Evolutionary conservation across 53 echinoderm and acorn worm species (phyloP).

Genomic region (Luidia sarsii): DNA sequence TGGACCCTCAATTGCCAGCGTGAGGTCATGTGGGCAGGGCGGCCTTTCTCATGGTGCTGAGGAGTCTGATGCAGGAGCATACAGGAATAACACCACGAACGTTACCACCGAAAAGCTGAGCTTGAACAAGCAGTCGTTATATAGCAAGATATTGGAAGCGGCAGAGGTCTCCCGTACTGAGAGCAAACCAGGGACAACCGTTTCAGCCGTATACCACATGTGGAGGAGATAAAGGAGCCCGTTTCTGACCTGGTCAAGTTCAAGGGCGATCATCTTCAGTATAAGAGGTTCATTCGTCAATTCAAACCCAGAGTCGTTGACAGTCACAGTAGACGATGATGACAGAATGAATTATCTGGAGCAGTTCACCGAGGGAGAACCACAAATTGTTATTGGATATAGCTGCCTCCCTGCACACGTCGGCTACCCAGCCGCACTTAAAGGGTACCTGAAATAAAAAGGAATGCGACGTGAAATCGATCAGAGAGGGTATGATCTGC

Average conservation of each 20-base stretch:
- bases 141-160: conserved; percentile 43
- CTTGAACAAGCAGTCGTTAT: conserved; percentile 40
- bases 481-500: conserved; percentile 50
- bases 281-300: conserved; percentile 17
- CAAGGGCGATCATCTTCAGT: conserved; percentile 24
- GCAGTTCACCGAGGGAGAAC: conserved; percentile 63
- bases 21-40: background rate
- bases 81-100: background rate
- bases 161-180: background rate
- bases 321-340: conserved; percentile 39
- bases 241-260: conserved; percentile 16
- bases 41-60: background rate
- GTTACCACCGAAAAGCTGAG: too few species aligned
- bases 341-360: conserved; percentile 66
- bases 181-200: background rate
- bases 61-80: background rate
- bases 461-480: conserved; percentile 56
- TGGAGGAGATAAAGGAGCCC: conserved; percentile 34
- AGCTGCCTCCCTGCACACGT: conserved; percentile 37
- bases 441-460: conserved; percentile 36
- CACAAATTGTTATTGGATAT: conserved; percentile 65
- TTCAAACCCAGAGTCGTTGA: conserved; percentile 40
- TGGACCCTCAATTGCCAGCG: background rate
- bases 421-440: conserved; percentile 49
- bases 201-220: conserved; percentile 7